Conservation (phyloP, 2,113 vertebrate species). For the Perca flavescens region DNA sequence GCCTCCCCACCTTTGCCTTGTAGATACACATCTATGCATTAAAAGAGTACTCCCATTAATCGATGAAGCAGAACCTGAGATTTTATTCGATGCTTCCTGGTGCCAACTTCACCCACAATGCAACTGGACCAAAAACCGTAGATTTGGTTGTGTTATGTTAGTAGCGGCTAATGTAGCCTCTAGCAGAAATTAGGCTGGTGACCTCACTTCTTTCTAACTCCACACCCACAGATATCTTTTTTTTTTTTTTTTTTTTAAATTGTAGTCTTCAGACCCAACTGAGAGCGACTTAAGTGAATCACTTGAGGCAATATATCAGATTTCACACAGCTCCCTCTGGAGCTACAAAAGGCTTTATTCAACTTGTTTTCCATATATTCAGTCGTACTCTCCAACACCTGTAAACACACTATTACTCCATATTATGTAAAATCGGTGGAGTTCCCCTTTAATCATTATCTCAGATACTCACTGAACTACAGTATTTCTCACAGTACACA, state of each 20-base stretch:
- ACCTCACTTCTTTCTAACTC: neutral
- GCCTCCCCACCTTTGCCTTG: no score
- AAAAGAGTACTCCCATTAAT: no score
- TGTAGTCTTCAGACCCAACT: no score
- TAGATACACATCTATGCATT: no score
- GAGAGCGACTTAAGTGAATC: neutral
- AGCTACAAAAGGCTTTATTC: constrained; percentile 6
- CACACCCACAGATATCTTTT: neutral
- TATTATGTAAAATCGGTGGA: neutral
- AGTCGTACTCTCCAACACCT: neutral
- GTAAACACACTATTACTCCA: neutral
- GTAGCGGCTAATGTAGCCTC: neutral
- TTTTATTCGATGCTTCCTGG: neutral
- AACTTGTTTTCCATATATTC: neutral
- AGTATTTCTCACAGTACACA: neutral
- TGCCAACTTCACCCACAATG: neutral
- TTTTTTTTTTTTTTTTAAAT: neutral
- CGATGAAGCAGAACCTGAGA: neutral
- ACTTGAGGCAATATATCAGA: neutral
- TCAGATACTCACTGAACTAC: neutral
- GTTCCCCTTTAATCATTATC: neutral
- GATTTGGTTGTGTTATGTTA: neutral
- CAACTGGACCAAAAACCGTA: neutral
- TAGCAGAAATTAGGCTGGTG: no score
- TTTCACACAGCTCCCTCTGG: neutral